Evolutionary conservation across 2,797 vertebrate genomes (phyloP), one percentile per base, ranked within the genome.

Genomic region (Enteromius paludinosus): DNA sequence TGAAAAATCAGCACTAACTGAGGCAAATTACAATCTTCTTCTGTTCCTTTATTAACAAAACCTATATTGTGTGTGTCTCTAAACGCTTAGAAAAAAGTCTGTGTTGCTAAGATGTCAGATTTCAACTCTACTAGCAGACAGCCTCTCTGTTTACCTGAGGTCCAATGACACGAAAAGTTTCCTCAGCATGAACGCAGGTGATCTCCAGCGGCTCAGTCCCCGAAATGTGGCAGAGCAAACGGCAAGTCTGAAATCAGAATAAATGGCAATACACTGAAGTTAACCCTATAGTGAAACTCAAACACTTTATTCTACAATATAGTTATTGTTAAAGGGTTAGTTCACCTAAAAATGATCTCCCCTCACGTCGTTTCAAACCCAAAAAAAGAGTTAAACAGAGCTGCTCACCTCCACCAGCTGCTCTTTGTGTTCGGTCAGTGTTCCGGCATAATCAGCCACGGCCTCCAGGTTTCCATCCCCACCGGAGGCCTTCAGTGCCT

Each of bases 191-290:
- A 85, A 97, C 90, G 69, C 98, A 99, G 56, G 98, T 98, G 85
- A 99, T 99, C 93, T 98, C 98, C 2, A 99, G 93, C 0, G 98
- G 97, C 87, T 99, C 97, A 0, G 96, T 97, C 80, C 97, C 97
- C 9, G 96, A 99, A 87, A 99, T 92, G 54, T 99, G 98, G 85
- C 97, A 95, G 92, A 99, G 83, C 86, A 99, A 92, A 83, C 95
- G 95, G 86, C 97, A 99, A 17, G 95, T 95, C 98, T 99, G 89
- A 25, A 33, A 82, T 56, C 64, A 84, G 12, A 84, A 72, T 14
- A 23, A 64, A 56, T 17, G 5, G 0, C 33, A 59, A 7, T 35
- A 23, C 2, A 72, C 20, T 81, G 20, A 45, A 73, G 14, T 54
- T 18, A 9, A 14, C 38, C 33, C 45, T 64, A 25, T 35, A 56